Base-by-base conservation (phyloP, 92 coral and sea anemone species). In the Metridium senile region DNA sequence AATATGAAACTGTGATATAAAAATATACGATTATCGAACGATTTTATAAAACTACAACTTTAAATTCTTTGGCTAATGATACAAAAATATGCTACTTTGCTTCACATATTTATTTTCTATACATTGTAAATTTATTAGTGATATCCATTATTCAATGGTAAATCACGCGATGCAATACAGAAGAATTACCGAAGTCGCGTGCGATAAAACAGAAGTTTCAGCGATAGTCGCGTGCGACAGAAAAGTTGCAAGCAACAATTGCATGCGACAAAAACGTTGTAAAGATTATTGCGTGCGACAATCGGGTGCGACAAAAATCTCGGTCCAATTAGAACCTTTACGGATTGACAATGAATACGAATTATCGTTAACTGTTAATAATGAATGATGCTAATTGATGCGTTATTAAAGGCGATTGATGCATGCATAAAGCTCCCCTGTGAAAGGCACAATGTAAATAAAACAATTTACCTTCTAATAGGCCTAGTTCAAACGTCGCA, bases 81-180 rank as follows among this genome's bases (percentile, higher is more conserved):
- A 58, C 78, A 73, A 73, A 73, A 73, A 33, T 73, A 73, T 31
- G 8, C 67, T 56, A 32, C 54, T 73, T 73, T 31, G 67, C 54
- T 33, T 57, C 35, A 73, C 69, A 73, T 53, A 57, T 73, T 73
- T 73, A 57, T 58, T 33, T n/a, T 73, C 78, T 73, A 73, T 73
- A 58, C 75, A 51, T 23, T 45, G 17, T 10, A 71, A 22, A 62
- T 17, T 65, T 2, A 65, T 33, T 33, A 71, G 43, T 46, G 25
- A 54, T 54, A 26, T 59, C 65, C 11, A 59, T 8, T n/a, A 59
- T 59, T 26, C 22, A 23, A 1, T 7, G 9, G 65, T 4, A 59
- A 25, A 28, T 9, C 22, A 19, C 22, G 17, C 17, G 59, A 22
- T 22, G 8, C 65, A 16, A 22, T 22, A 16, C 4, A 39, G 6